phyloP scores from a whole-genome alignment of 2,888 invertebrate species.

The Leucophora obtusa region DNA sequence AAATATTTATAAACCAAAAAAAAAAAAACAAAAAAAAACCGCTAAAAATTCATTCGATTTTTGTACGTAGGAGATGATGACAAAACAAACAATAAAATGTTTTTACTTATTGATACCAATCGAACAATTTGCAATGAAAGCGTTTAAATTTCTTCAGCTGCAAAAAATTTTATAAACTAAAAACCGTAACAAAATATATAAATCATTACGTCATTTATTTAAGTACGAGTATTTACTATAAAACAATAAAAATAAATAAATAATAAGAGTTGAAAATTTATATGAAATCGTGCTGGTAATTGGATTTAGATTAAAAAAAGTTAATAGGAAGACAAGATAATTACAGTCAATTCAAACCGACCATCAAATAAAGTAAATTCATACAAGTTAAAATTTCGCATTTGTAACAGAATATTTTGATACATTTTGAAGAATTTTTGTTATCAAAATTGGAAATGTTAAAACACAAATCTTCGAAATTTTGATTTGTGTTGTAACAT shows the following conservation, averaged over 20 bases:
- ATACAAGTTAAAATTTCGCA: too few relatives aligned
- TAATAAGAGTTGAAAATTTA: neutral
- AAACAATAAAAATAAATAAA: neutral
- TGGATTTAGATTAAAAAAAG: neutral
- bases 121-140: constrained; percentile 35
- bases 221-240: neutral
- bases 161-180: neutral
- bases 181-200: neutral
- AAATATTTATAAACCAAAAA: neutral
- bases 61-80: constrained; percentile 16
- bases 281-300: constrained; percentile 4
- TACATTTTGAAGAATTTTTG: too few relatives aligned
- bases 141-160: constrained; percentile 11
- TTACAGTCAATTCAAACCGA: neutral
- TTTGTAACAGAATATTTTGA: too few relatives aligned
- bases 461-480: too few relatives aligned
- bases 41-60: neutral
- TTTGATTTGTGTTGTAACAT: too few relatives aligned
- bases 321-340: neutral
- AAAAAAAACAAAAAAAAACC: neutral
- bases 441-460: too few relatives aligned
- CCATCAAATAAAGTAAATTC: too few relatives aligned
- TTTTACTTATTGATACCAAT: constrained; percentile 36
- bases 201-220: constrained; percentile 18
- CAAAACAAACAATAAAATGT: neutral